Evolutionary conservation across 2,888 invertebrate genomes (phyloP).

Genomic region (Ormyrus labotus): DNA sequence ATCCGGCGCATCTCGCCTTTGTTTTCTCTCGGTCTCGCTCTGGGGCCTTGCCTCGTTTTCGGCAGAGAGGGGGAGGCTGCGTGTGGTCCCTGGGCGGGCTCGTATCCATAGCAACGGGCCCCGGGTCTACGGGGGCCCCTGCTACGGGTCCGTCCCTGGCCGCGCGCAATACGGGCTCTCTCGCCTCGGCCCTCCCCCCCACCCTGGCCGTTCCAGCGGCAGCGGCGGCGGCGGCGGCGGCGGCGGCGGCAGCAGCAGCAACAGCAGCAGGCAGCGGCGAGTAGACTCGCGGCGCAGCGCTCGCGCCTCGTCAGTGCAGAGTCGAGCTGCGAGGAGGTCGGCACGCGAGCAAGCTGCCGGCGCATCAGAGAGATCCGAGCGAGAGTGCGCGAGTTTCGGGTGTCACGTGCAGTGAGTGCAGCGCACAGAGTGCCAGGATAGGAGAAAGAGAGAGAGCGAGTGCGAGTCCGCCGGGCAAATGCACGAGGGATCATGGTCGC

Average conservation of each 20-base stretch:
- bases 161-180: too few species aligned
- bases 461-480: conserved; percentile 65
- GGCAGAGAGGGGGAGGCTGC: conserved; percentile 73
- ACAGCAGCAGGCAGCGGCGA: background rate
- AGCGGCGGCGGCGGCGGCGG: conserved; percentile 13
- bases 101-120: conserved; percentile 72
- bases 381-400: conserved; percentile 2
- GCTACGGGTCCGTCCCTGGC: too few species aligned
- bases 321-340: conserved; percentile 4
- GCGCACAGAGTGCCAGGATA: background rate
- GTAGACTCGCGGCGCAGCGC: background rate
- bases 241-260: background rate
- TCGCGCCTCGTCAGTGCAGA: conserved; percentile 20
- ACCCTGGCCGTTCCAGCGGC: conserved; percentile 64
- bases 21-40: conserved; percentile 55
- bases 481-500: conserved; percentile 75
- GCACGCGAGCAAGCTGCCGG: background rate
- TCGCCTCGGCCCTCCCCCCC: conserved; percentile 68
- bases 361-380: background rate
- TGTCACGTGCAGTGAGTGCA: background rate
- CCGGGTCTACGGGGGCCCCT: conserved; percentile 63
- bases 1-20: conserved; percentile 55
- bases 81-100: conserved; percentile 68
- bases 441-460: conserved; percentile 16
- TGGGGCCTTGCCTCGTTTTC: background rate